phyloP scores from a whole-genome alignment of 53 echinoderm and acorn worm species.

The Mesocentrotus franciscanus region DNA sequence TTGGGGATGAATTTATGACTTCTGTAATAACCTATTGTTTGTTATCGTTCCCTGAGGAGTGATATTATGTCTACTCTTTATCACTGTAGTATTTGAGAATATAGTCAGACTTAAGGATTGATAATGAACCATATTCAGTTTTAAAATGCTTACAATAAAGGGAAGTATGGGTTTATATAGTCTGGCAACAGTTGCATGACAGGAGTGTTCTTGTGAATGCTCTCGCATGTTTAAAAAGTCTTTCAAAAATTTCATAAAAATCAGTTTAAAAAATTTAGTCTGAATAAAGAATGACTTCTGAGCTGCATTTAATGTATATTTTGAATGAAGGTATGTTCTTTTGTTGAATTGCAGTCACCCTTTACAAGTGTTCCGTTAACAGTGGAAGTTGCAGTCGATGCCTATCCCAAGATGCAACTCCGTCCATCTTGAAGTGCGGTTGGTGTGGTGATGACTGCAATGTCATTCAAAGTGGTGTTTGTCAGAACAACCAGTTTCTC shows the following conservation, averaged over 20 bases:
- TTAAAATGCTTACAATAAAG: no score
- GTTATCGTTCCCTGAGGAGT: no score
- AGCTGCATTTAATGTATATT: neutral
- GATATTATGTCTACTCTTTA: no score
- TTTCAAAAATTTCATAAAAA: neutral
- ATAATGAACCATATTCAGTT: no score
- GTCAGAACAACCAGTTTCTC: neutral
- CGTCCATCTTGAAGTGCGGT: conserved; percentile 37
- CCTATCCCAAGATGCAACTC: conserved; percentile 33
- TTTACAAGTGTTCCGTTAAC: conserved; percentile 60
- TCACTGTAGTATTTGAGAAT: no score
- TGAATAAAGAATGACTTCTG: neutral
- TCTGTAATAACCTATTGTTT: no score
- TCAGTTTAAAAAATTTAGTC: neutral
- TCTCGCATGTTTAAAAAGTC: no score
- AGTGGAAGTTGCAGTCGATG: conserved; percentile 59
- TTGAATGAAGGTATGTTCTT: neutral
- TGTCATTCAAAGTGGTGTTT: conserved; percentile 48
- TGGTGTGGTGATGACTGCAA: conserved; percentile 60
- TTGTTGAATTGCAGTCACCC: conserved; percentile 27
- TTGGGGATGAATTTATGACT: no score
- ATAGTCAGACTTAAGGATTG: no score
- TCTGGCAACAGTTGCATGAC: no score
- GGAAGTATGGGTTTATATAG: no score
- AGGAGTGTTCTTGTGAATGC: no score